Evolutionary conservation across 2,797 vertebrate genomes (phyloP).

Genomic region (Scleropages formosus): DNA sequence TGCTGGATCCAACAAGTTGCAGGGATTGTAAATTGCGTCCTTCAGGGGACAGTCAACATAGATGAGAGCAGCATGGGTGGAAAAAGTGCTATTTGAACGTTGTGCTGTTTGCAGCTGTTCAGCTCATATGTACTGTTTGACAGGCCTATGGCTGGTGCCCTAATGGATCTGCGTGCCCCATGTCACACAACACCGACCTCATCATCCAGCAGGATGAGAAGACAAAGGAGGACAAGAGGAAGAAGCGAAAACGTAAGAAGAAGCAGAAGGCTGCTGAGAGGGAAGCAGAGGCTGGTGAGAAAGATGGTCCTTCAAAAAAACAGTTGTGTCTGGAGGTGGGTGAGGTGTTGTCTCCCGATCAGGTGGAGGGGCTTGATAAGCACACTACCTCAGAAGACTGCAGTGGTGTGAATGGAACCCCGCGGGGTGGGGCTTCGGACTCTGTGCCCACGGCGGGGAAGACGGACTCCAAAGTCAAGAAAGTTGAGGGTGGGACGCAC

Average conservation of each 20-base stretch:
- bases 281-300: slow-evolving; percentile 17
- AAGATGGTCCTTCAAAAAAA: slow-evolving; percentile 56
- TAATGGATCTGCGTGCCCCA: slow-evolving; percentile 77
- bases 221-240: slow-evolving; percentile 67
- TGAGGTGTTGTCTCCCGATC: not conserved
- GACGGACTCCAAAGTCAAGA: slow-evolving; percentile 42
- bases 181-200: slow-evolving; percentile 89
- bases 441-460: not conserved
- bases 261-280: slow-evolving; percentile 58
- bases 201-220: slow-evolving; percentile 90
- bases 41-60: too few relatives aligned
- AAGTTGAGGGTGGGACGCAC: slow-evolving; percentile 75
- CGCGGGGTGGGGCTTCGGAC: not conserved
- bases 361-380: slow-evolving; percentile 34
- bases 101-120: not conserved
- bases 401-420: not conserved
- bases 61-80: too few relatives aligned
- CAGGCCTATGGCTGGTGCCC: slow-evolving; percentile 96
- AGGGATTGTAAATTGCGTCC: not conserved
- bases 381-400: slow-evolving; percentile 9
- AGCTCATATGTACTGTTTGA: not conserved
- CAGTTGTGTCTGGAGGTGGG: slow-evolving; percentile 44
- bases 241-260: slow-evolving; percentile 72
- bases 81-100: too few relatives aligned
- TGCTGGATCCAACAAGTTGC: not conserved